These are phyloP conservation scores for Gallinago jamesoni DNA, from an alignment of 2,113 vertebrate genomes.

Conservation along the genomic window DNA sequence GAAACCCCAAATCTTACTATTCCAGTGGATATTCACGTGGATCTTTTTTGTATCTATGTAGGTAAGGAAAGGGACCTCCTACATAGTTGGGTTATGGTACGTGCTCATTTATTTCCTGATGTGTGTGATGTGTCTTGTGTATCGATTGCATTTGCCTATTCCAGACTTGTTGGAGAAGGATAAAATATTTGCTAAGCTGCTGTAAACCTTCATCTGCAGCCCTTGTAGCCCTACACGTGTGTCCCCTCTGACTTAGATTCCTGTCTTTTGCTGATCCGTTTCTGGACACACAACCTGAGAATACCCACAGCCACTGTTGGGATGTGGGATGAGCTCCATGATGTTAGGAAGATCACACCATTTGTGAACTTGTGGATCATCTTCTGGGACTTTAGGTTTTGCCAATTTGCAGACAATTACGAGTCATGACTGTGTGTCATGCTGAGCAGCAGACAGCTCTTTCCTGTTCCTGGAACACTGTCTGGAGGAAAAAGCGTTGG, in stretches of 20 bases:
- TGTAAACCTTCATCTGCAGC: not conserved
- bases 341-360: not conserved
- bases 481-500: not conserved
- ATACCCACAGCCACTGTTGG: accelerated
- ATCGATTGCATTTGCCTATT: not conserved
- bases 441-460: not conserved
- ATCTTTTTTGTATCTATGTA: not conserved
- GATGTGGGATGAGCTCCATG: not conserved
- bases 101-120: not conserved
- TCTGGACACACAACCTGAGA: no score
- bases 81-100: accelerated
- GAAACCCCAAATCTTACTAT: not conserved
- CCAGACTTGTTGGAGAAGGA: not conserved
- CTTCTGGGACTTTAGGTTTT: not conserved
- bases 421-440: accelerated
- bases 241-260: not conserved
- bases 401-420: accelerated
- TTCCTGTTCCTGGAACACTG: not conserved
- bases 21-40: accelerated
- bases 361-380: not conserved
- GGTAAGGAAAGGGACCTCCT: not conserved
- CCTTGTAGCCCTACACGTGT: no score
- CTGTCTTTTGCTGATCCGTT: accelerated
- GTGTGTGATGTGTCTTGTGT: accelerated
- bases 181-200: not conserved